A percentile compares a stretch with the other conserved stretches of the same genome.
Conservation (phyloP, 2,888 invertebrate genomes). For the Catocala sponsa region DNA sequence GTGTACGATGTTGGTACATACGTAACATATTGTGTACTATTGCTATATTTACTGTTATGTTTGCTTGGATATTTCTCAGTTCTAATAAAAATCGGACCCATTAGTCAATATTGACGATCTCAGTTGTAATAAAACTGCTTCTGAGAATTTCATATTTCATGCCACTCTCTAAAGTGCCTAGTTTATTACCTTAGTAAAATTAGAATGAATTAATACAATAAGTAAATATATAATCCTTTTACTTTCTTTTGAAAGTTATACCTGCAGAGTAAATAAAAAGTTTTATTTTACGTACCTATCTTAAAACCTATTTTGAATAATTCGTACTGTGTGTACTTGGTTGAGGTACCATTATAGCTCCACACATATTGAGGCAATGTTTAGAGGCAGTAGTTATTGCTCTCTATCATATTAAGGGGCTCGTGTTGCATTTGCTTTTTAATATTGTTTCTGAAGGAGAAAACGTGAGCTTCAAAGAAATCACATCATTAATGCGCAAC, state of each 20-base stretch:
- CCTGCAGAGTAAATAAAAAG: too few relatives aligned
- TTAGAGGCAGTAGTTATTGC: slow-evolving; percentile 19
- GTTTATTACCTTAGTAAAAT: too few relatives aligned
- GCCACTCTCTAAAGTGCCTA: too few relatives aligned
- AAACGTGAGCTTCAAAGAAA: slow-evolving; percentile 6
- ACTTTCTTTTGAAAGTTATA: too few relatives aligned
- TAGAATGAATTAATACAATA: too few relatives aligned
- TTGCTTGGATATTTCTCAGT: background rate
- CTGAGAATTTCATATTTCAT: too few relatives aligned
- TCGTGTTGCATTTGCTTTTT: slow-evolving; percentile 7
- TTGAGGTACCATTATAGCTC: too few relatives aligned
- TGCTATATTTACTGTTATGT: background rate
- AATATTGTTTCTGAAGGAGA: slow-evolving; percentile 3
- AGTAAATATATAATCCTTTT: too few relatives aligned
- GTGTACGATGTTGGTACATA: background rate
- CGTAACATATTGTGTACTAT: slow-evolving; percentile 1
- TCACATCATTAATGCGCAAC: background rate
- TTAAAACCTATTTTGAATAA: too few relatives aligned
- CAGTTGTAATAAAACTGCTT: background rate
- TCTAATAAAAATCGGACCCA: background rate
- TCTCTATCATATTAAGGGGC: slow-evolving; percentile 20
- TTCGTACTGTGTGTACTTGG: too few relatives aligned
- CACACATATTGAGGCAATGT: background rate
- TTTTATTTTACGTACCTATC: too few relatives aligned
- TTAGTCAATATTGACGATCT: background rate